These are phyloP conservation scores for Venturia canescens DNA, from an alignment of 1,140 invertebrate species.

Conservation along the genomic window DNA sequence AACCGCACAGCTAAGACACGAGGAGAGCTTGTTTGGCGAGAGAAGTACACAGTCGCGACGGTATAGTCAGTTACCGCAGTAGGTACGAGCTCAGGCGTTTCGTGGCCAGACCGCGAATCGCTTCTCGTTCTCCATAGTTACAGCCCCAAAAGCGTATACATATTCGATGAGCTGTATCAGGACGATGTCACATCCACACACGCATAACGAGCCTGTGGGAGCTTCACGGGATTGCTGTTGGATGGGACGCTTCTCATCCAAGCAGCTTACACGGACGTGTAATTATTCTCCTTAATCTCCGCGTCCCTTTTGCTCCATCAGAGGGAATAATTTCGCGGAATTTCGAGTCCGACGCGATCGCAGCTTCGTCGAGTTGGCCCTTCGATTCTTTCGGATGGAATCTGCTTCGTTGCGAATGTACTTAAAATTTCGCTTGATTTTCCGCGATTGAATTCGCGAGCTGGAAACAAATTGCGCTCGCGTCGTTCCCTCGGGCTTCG, in stretches of 20 bases:
- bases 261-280: conserved; percentile 8
- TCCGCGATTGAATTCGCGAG: too few species aligned
- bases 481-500: too few species aligned
- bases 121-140: not conserved
- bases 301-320: not conserved
- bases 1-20: conserved; percentile 20
- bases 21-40: conserved; percentile 5
- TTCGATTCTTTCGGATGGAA: too few species aligned
- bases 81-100: conserved; percentile 21
- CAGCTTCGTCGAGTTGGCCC: too few species aligned
- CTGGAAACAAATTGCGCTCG: too few species aligned
- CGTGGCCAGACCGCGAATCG: not conserved
- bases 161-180: not conserved
- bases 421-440: too few species aligned
- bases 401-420: too few species aligned
- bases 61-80: conserved; percentile 15
- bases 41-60: conserved; percentile 11
- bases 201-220: not conserved
- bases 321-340: not conserved
- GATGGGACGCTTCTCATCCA: not conserved
- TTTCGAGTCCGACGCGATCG: not conserved
- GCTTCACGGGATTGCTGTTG: not conserved
- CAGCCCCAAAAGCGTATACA: not conserved
- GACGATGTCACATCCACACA: not conserved
- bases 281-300: not conserved